Base-by-base conservation (phyloP, 2,888 invertebrate genomes). In the Perizoma affinitatum region DNA sequence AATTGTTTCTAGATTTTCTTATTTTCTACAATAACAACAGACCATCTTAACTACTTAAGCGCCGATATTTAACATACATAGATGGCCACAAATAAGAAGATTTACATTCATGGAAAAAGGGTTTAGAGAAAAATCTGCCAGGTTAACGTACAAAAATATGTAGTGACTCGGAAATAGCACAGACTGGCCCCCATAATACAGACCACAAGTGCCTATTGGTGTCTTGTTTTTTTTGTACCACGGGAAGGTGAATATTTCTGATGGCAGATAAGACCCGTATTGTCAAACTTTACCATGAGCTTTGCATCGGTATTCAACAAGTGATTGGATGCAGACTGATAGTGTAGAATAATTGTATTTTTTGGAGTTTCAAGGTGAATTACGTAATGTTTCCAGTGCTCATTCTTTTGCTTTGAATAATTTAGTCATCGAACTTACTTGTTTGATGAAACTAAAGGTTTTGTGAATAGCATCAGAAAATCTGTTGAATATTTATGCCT, bases 261-360 rank as follows among this genome's bases (percentile, higher is more conserved):
- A 76, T 79, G 72, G 38, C 52, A 71, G 90, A 90, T 90, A 89
- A 84, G 61, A 66, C 91, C 91, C 91, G 88, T 85, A 91, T 88
- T 78, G 78, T 69, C 62, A 45, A 59, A 55, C 47, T 53, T 58
- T 48, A 43, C 40, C 51, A 45, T 64, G 55, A 61, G 42, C 62
- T 64, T 53, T 63, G 66, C 65, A 66, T 70, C 66, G 68, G 68
- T 68, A 70, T 68, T 66, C 67, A 65, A 66, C 63, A 65, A 68
- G 66, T 66, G 68, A 70, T 65, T 63, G 58, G 47, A 54, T 63
- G 38, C 66, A 61, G 68, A 62, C 69, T 66, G 69, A 67, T 67
- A 64, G 49, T 64, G 49, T 59, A 57, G 46, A 35, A 50, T 57
- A 54, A 43, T 63, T 58, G 55, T 49, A 58, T 65, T 68, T 65